These are phyloP conservation scores for Sphecodes monilicornis DNA, from an alignment of 2,888 invertebrate species.

Conservation along the genomic window DNA sequence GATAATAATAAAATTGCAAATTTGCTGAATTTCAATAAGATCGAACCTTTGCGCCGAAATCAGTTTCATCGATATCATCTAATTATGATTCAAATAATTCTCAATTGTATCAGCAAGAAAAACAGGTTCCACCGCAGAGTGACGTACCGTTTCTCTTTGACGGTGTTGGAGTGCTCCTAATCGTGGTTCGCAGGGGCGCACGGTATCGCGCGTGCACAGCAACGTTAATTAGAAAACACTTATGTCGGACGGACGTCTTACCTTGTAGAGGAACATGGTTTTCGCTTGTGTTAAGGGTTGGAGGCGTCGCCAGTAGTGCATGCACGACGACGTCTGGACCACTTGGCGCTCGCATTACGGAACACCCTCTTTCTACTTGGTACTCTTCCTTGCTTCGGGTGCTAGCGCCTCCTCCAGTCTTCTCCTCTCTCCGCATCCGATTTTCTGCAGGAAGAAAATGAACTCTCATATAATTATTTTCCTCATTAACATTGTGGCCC, in stretches of 20 bases:
- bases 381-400: conserved; percentile 55
- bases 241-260: conserved; percentile 68
- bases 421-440: conserved; percentile 63
- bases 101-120: neutral
- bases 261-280: conserved; percentile 51
- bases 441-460: conserved; percentile 75
- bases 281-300: conserved; percentile 58
- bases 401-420: conserved; percentile 45
- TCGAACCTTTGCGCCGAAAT: too few relatives aligned
- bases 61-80: too few relatives aligned
- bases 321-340: conserved; percentile 75
- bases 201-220: conserved; percentile 33
- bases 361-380: conserved; percentile 55
- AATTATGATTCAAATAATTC: too few relatives aligned
- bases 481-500: conserved; percentile 81
- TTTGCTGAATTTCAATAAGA: too few relatives aligned
- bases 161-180: conserved; percentile 47
- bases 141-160: conserved; percentile 41
- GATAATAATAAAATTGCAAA: too few relatives aligned
- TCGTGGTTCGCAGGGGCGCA: conserved; percentile 30
- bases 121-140: neutral
- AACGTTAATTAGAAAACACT: conserved; percentile 72
- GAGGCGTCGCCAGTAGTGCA: conserved; percentile 62
- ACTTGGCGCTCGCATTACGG: conserved; percentile 73
- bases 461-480: conserved; percentile 80